Evolutionary conservation across 2,113 vertebrate species (phyloP).

Genomic region (Sinosuthora webbiana): DNA sequence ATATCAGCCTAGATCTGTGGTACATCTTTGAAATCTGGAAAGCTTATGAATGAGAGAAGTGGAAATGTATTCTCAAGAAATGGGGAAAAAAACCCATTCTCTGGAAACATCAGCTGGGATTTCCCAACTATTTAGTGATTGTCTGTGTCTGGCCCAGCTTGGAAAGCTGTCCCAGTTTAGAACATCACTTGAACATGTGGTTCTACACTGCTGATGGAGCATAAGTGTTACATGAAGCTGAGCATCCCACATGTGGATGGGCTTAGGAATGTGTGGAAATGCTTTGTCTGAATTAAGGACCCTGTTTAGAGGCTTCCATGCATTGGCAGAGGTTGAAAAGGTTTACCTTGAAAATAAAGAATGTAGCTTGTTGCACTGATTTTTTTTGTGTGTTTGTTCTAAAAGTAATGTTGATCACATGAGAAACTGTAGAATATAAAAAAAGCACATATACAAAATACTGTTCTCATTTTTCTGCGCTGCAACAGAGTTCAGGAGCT

Average conservation of each 20-base stretch:
- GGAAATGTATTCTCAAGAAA: not conserved
- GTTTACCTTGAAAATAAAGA: not conserved
- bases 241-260: not conserved
- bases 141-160: not conserved
- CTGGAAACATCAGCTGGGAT: not conserved
- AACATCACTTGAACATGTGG: not conserved
- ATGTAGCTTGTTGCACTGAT: not conserved
- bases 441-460: not conserved
- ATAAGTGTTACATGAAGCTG: not conserved
- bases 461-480: not conserved
- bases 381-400: not conserved
- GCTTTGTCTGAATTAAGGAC: not conserved
- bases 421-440: not conserved
- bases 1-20: not conserved
- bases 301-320: not conserved
- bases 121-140: not conserved
- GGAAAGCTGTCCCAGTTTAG: not conserved
- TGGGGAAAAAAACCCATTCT: fast-evolving
- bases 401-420: not conserved
- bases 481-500: not conserved
- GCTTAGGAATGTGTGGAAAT: not conserved
- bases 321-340: slow-evolving; percentile 14
- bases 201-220: not conserved
- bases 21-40: not conserved
- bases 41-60: not conserved